These are phyloP conservation scores for Drosophila kohkoa DNA, from an alignment of 1,140 invertebrate species.

Conservation along the genomic window DNA sequence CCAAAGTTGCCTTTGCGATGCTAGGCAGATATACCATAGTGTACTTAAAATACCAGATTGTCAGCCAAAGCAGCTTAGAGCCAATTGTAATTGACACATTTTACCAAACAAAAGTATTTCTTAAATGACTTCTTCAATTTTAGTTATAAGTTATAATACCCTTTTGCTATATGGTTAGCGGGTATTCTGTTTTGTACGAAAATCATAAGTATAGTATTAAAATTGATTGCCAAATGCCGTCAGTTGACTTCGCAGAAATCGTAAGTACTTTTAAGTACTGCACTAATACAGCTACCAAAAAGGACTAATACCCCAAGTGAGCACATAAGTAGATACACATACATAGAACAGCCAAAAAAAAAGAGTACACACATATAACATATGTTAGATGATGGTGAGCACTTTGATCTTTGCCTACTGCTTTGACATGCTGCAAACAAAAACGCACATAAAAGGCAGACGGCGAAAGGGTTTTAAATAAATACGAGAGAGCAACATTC, in stretches of 20 bases:
- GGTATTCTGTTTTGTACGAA: no score
- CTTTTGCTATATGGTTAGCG: no score
- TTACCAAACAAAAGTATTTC: no score
- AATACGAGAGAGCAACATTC: slow-evolving; percentile 37
- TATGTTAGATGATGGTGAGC: slow-evolving; percentile 17
- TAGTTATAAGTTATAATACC: no score
- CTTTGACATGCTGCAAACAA: slow-evolving; percentile 46
- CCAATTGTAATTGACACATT: no score
- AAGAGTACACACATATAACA: neutral
- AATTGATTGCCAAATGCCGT: neutral
- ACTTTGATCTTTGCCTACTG: slow-evolving; percentile 72
- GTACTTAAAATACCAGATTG: no score
- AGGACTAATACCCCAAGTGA: slow-evolving; percentile 17
- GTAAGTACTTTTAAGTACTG: neutral
- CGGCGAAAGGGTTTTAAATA: slow-evolving; percentile 73
- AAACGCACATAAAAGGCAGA: slow-evolving; percentile 9
- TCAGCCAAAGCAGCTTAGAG: no score
- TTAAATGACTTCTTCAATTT: no score
- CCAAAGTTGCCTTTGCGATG: no score
- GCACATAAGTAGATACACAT: slow-evolving; percentile 1
- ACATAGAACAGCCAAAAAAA: neutral
- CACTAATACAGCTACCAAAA: slow-evolving; percentile 13
- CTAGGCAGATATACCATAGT: no score
- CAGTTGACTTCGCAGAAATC: neutral
- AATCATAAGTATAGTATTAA: neutral